Evolutionary conservation across 2,113 vertebrate genomes (phyloP).

Genomic region (Chaetura pelagica): DNA sequence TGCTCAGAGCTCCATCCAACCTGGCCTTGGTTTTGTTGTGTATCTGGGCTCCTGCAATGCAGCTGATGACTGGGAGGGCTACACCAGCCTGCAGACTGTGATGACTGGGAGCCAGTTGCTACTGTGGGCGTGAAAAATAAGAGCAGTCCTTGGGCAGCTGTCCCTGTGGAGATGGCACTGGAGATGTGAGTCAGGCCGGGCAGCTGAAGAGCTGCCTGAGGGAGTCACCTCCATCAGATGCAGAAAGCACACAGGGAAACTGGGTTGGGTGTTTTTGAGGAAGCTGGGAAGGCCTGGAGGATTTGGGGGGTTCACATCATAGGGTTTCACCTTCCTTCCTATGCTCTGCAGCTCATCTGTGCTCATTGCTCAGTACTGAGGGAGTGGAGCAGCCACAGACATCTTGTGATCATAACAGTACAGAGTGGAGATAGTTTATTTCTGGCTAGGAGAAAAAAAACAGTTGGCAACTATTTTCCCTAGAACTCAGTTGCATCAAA

Average conservation of each 20-base stretch:
- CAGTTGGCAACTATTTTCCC: no score
- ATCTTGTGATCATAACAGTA: no score
- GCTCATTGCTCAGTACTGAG: accelerated
- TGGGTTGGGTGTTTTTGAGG: not conserved
- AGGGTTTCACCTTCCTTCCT: not conserved
- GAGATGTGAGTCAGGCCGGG: constrained; percentile 45
- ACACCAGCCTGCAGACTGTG: not conserved
- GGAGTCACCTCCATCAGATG: accelerated
- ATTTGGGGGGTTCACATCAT: no score
- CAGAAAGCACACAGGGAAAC: accelerated
- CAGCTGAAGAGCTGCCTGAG: not conserved
- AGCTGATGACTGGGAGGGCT: not conserved
- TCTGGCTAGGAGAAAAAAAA: no score
- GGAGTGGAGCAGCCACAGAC: not conserved
- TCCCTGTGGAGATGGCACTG: constrained; percentile 4
- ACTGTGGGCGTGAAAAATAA: constrained; percentile 64
- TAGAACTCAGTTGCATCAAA: no score
- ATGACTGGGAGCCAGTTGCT: constrained; percentile 50
- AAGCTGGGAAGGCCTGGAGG: not conserved
- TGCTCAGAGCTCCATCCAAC: no score
- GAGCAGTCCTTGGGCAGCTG: constrained; percentile 67
- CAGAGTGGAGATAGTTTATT: no score
- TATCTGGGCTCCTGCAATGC: not conserved
- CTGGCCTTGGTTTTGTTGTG: not conserved
- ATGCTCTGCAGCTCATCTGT: not conserved